Evolutionary conservation across 1,140 invertebrate species (phyloP).

Genomic region (Aphidius gifuensis): DNA sequence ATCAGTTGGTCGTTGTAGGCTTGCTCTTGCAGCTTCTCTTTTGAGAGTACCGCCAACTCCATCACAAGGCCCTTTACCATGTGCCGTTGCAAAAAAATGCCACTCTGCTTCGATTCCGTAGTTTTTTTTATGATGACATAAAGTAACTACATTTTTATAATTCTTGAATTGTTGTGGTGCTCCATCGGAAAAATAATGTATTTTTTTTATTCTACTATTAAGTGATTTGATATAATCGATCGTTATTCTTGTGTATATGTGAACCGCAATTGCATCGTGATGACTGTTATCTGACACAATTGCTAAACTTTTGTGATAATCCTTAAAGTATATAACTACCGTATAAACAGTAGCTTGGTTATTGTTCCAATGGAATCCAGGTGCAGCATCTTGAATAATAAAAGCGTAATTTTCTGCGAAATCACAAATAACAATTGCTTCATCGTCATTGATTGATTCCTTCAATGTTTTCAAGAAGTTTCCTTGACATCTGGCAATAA

Average conservation of each 20-base stretch:
- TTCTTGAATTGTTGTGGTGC: slow-evolving; percentile 11
- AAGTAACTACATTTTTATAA: slow-evolving; percentile 6
- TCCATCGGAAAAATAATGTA: slow-evolving; percentile 7
- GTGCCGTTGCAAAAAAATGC: slow-evolving; percentile 13
- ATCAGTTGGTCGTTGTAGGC: slow-evolving; percentile 4
- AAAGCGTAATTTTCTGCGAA: slow-evolving; percentile 3
- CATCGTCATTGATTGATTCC: not conserved
- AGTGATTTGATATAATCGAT: slow-evolving; percentile 4
- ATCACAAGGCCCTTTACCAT: slow-evolving; percentile 13
- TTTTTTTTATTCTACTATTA: not conserved
- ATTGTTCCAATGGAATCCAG: not conserved
- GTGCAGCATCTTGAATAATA: not conserved
- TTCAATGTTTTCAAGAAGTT: not conserved
- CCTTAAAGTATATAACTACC: slow-evolving; percentile 1
- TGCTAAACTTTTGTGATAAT: not conserved
- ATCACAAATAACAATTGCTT: not conserved
- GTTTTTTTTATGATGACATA: slow-evolving; percentile 3
- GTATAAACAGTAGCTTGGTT: slow-evolving; percentile 1
- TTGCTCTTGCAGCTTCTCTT: slow-evolving; percentile 5
- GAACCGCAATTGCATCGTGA: slow-evolving; percentile 15
- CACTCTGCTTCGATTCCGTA: slow-evolving; percentile 1
- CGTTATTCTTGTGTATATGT: not conserved
- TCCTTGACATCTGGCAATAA: not conserved
- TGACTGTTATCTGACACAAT: not conserved
- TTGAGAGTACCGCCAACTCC: slow-evolving; percentile 5